Conservation (phyloP, 2,888 invertebrate genomes). For the Glyphotaelius pellucidus region DNA sequence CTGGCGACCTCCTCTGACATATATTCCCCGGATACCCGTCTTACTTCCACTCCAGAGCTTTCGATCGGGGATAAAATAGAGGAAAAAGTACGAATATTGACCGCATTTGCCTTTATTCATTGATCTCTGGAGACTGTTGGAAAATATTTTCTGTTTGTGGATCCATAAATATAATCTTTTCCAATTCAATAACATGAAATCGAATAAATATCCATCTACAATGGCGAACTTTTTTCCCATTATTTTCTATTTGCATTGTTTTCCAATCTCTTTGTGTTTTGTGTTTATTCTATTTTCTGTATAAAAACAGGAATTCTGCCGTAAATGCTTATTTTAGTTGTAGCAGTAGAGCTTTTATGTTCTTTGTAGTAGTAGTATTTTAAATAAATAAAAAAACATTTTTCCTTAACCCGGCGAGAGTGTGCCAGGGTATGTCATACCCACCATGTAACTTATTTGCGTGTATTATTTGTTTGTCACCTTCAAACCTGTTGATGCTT, state of each 20-base stretch:
- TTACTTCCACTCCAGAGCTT: background rate
- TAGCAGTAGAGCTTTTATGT: background rate
- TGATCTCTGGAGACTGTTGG: background rate
- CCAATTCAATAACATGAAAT: background rate
- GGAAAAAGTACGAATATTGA: conserved; percentile 33
- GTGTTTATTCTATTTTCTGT: conserved; percentile 21
- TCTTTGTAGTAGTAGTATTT: background rate
- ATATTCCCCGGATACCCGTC: conserved; percentile 14
- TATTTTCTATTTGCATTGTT: background rate
- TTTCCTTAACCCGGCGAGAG: too few species aligned
- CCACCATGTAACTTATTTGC: too few species aligned
- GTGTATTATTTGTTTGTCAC: too few species aligned
- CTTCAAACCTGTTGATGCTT: too few species aligned
- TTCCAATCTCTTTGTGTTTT: conserved; percentile 15
- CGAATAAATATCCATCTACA: background rate
- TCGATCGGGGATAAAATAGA: background rate
- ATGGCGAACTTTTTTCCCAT: background rate
- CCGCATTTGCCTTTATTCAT: conserved; percentile 43
- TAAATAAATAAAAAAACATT: background rate
- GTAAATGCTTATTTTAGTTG: background rate
- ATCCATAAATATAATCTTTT: background rate
- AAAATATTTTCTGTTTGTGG: background rate
- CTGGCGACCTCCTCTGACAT: background rate
- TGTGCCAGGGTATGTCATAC: too few species aligned
- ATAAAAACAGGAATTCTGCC: background rate